These are phyloP conservation scores for Grammomys dolichurus DNA, from an alignment of 2,113 vertebrate genomes.

Conservation along the genomic window DNA sequence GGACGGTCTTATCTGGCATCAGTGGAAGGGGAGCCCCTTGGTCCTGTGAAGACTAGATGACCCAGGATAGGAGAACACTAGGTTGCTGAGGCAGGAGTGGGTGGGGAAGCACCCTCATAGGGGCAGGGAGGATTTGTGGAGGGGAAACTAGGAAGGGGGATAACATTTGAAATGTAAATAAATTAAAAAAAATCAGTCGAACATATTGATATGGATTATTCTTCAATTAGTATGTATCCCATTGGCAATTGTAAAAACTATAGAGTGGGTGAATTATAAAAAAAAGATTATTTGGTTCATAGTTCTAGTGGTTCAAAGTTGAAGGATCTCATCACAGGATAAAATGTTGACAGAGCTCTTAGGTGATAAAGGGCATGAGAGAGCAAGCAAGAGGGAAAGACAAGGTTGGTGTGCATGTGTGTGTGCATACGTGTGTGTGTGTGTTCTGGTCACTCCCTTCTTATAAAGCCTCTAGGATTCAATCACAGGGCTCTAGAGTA, in stretches of 20 bases:
- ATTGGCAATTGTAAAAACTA: not conserved
- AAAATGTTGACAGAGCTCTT: not conserved
- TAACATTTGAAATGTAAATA: too few relatives aligned
- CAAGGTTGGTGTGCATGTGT: not conserved
- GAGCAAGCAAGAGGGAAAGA: not conserved
- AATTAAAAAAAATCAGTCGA: not conserved
- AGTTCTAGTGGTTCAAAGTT: not conserved
- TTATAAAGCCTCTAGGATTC: not conserved
- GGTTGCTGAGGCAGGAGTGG: too few relatives aligned
- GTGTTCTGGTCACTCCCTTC: not conserved
- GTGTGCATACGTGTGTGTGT: not conserved
- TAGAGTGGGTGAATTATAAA: not conserved
- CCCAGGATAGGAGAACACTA: too few relatives aligned
- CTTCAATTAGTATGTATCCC: not conserved
- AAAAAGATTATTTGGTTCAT: not conserved
- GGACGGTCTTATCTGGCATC: too few relatives aligned
- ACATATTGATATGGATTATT: not conserved
- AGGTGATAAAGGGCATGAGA: not conserved
- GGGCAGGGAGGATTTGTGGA: too few relatives aligned
- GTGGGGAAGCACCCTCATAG: too few relatives aligned
- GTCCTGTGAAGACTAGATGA: too few relatives aligned
- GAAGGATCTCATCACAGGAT: not conserved
- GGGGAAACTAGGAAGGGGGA: too few relatives aligned
- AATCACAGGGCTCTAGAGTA: not conserved
- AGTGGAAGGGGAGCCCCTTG: too few relatives aligned